These are phyloP conservation scores for Tichodroma muraria DNA, from an alignment of 2,113 vertebrate species.

Conservation along the genomic window DNA sequence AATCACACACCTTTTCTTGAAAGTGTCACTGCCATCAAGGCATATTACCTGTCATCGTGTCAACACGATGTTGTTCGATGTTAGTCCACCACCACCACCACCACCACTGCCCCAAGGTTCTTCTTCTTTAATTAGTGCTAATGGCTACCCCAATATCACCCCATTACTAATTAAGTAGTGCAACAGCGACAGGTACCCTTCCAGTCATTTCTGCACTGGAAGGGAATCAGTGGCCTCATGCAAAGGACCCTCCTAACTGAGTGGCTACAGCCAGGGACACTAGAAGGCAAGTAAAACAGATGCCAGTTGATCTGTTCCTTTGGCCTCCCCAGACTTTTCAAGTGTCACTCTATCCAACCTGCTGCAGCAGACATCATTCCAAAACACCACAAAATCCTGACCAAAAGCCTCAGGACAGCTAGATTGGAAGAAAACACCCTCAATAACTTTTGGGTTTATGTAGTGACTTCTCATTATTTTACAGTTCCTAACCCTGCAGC, in stretches of 20 bases:
- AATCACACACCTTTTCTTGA: not conserved
- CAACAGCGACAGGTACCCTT: not conserved
- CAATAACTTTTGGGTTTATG: not conserved
- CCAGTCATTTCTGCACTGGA: not conserved
- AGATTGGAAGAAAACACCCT: not conserved
- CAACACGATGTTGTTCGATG: not conserved
- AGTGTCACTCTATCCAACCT: not conserved
- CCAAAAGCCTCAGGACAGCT: not conserved
- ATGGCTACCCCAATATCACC: not conserved
- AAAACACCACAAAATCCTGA: not conserved
- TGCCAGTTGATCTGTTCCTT: not conserved
- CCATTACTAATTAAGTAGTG: not conserved
- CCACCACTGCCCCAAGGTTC: fast-evolving
- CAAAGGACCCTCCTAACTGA: not conserved
- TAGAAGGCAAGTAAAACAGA: not conserved
- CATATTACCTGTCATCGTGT: not conserved
- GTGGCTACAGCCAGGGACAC: not conserved
- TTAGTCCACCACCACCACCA: not conserved
- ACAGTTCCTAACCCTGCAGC: not conserved
- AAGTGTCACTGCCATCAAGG: not conserved
- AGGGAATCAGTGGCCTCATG: not conserved
- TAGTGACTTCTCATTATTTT: not conserved
- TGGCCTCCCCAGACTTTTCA: not conserved
- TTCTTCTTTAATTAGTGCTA: not conserved
- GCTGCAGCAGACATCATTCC: not conserved